phyloP scores from a whole-genome alignment of 2,888 invertebrate species.

The Allacma fusca region DNA sequence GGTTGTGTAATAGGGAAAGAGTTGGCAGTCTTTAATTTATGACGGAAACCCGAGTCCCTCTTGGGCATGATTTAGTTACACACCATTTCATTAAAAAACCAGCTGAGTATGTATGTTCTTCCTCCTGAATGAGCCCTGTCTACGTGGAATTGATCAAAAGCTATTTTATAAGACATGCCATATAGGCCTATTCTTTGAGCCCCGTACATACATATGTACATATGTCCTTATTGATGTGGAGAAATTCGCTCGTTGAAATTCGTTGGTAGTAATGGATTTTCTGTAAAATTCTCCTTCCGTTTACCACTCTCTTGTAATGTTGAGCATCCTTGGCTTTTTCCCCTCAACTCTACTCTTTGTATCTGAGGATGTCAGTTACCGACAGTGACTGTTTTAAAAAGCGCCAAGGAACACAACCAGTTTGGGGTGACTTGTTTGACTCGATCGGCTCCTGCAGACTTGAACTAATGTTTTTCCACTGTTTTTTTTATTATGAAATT shows the following conservation, averaged over 20 bases:
- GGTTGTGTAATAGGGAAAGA: not conserved
- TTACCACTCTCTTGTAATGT: not conserved
- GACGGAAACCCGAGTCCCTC: conserved; percentile 9
- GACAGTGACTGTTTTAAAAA: not conserved
- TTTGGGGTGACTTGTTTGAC: not conserved
- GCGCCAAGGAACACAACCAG: not conserved
- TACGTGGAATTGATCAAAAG: too few relatives aligned
- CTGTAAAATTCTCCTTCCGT: not conserved
- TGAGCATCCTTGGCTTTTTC: not conserved
- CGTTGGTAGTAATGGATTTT: not conserved
- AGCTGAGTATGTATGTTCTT: not conserved
- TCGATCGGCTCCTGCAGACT: too few relatives aligned
- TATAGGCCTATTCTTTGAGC: not conserved
- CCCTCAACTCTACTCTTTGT: not conserved
- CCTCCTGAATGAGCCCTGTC: not conserved
- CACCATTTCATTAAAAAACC: not conserved
- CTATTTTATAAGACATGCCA: too few relatives aligned
- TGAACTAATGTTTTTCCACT: too few relatives aligned
- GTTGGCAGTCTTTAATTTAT: conserved; percentile 19
- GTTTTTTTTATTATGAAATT: too few relatives aligned
- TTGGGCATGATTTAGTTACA: conserved; percentile 11
- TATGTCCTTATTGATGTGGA: too few relatives aligned
- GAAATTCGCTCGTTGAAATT: not conserved
- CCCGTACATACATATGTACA: too few relatives aligned
- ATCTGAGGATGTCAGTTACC: not conserved